Base-by-base conservation (phyloP, 2,113 vertebrate genomes). In the Phyllopteryx taeniolatus region DNA sequence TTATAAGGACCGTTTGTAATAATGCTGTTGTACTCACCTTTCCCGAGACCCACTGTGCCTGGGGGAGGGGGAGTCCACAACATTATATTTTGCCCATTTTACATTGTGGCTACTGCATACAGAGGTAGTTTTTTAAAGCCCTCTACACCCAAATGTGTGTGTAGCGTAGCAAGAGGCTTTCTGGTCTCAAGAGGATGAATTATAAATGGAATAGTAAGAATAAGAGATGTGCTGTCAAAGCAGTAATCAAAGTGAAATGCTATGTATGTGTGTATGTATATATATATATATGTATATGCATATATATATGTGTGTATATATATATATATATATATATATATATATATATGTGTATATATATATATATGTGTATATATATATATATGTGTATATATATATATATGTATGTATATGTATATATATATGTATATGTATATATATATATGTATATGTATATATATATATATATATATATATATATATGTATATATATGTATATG, bases 1-100 rank as follows among this genome's bases (percentile, higher is more conserved):
- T 90, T 73, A 84, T 87, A 83, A 84, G 84, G 80, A 82, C 84
- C 79, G 81, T 85, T 79, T 90, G 85, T 90, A 88, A 90, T 90
- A 90, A 84, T 83, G 72, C 39, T 73, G 64, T 83, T 78, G 79
- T 82, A 85, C 83, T 91, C 86, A 89, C 87, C 86, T 90, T 90
- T 88, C 80, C 83, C 83, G 74, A 81, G 83, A 86, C 86, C 82
- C 84, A 73, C 56, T 10, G 82, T 74, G 86, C 77, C 85, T 83
- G 84, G 35, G 35, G 3, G 35, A 3, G 35, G 1, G 35, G 35
- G 35, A 5, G 35, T 39, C 35, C 7, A 60, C 65, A 79, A 72
- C 75, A 77, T 87, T 84, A 80, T 79, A 87, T 85, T 83, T 85
- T 86, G 86, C 90, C 87, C 83, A 83, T 89, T 86, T 91, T 86